Conservation (phyloP, 2,888 invertebrate genomes). For the Esperia sulphurella region DNA sequence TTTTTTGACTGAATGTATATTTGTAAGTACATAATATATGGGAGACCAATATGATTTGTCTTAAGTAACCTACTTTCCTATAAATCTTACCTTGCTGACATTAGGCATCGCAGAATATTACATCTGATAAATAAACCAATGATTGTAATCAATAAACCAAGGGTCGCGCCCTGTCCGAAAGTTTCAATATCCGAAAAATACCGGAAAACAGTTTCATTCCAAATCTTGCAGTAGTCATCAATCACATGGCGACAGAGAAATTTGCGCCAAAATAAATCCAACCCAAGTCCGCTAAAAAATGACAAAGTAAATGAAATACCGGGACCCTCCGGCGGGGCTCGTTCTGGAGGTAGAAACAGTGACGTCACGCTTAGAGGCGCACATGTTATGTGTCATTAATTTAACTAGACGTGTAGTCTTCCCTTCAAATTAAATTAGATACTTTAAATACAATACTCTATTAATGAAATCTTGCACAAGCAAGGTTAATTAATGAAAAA, state of each 20-base stretch:
- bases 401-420: background rate
- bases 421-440: too few relatives aligned
- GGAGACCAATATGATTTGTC: too few relatives aligned
- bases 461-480: too few relatives aligned
- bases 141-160: background rate
- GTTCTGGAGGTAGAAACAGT: background rate
- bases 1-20: too few relatives aligned
- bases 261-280: conserved; percentile 4
- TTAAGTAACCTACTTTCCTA: too few relatives aligned
- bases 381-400: background rate
- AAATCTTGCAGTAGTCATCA: conserved; percentile 4
- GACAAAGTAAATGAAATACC: conserved; percentile 1
- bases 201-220: conserved; percentile 1
- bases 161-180: background rate
- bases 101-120: too few relatives aligned
- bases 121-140: too few relatives aligned
- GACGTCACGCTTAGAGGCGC: background rate
- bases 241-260: conserved; percentile 8
- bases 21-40: too few relatives aligned
- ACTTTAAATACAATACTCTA: too few relatives aligned
- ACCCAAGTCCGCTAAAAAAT: conserved; percentile 3
- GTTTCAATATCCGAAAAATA: background rate
- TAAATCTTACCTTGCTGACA: too few relatives aligned
- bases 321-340: background rate
- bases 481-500: too few relatives aligned